Conservation (phyloP, 2,113 vertebrate species). For the Murina feae region DNA sequence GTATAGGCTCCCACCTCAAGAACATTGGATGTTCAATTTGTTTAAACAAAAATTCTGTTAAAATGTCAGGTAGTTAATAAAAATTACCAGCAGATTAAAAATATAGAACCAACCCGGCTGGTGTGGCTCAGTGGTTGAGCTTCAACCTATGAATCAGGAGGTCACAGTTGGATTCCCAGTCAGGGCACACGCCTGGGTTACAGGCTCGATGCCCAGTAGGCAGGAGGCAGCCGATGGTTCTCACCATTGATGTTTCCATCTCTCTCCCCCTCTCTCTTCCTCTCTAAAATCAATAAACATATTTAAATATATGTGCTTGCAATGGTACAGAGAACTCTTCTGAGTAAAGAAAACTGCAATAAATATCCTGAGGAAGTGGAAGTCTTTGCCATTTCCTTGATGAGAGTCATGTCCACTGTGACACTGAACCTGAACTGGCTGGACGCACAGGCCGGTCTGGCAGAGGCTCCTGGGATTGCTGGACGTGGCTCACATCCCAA, state of each 20-base stretch:
- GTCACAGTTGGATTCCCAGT: too few species aligned
- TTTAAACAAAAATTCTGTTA: background rate
- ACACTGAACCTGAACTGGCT: background rate
- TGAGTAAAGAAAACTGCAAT: background rate
- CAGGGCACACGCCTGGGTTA: too few species aligned
- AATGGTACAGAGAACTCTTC: accelerated
- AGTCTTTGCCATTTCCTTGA: background rate
- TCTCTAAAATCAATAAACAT: too few species aligned
- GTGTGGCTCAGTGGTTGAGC: too few species aligned
- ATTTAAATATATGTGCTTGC: background rate
- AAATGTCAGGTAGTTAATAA: background rate
- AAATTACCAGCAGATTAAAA: background rate
- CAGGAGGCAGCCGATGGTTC: too few species aligned
- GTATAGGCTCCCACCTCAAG: background rate
- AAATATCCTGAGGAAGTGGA: background rate
- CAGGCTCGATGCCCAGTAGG: too few species aligned
- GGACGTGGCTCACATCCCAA: constrained; percentile 29
- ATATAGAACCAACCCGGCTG: background rate
- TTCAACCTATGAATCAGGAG: too few species aligned
- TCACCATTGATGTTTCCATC: too few species aligned
- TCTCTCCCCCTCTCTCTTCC: too few species aligned
- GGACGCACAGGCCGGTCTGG: background rate
- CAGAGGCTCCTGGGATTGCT: constrained; percentile 41
- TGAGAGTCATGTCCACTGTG: background rate
- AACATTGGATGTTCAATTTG: background rate